Percentiles rank a stretch among this genome's conserved stretches.
Conservation (phyloP, 2,113 vertebrate species). For the Melanocharis versteri region DNA sequence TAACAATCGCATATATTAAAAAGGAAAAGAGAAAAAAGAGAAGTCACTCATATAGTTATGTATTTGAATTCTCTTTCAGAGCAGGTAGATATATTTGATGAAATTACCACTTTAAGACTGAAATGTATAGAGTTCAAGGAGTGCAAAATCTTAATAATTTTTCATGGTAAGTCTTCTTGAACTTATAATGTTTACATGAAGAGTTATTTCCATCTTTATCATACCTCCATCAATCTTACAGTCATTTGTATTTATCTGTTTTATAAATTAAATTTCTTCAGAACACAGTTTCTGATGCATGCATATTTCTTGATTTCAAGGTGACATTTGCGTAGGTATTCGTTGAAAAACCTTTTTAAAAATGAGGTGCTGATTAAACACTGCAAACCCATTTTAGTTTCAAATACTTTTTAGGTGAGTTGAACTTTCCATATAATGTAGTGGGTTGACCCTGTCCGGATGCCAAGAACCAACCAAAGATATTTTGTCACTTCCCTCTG, state of each 20-base stretch:
- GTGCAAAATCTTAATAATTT: neutral
- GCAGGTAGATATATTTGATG: neutral
- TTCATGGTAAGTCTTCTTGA: neutral
- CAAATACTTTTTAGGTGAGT: neutral
- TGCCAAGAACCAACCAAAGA: neutral
- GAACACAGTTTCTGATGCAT: neutral
- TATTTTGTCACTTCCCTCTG: neutral
- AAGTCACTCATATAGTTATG: neutral
- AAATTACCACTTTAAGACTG: neutral
- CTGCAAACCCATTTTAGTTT: neutral
- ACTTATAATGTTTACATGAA: neutral
- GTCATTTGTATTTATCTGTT: neutral
- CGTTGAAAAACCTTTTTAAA: neutral
- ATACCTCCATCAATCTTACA: neutral
- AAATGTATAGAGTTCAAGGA: neutral
- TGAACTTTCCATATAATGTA: neutral
- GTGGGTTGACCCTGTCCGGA: neutral
- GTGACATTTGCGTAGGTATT: neutral
- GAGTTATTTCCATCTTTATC: neutral
- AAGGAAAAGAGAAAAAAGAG: neutral
- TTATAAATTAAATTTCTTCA: neutral
- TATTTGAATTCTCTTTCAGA: neutral
- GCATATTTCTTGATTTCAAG: neutral
- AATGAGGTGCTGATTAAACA: neutral
- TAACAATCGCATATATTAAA: neutral